phyloP scores from a whole-genome alignment of 1,140 invertebrate genomes.

The Phymorhynchus buccinoides region DNA sequence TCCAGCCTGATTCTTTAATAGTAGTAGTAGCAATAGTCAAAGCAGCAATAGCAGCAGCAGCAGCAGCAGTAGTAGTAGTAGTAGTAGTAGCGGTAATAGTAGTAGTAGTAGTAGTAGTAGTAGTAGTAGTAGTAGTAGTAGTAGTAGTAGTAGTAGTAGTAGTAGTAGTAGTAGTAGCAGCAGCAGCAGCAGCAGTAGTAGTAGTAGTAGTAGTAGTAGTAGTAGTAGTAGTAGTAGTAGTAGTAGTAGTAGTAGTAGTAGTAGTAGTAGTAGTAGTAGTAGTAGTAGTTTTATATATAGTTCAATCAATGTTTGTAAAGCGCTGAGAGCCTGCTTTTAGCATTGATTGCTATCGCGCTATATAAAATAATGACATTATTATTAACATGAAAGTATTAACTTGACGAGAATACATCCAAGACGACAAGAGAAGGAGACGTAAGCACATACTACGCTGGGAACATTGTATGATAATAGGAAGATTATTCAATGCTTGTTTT shows the following conservation, averaged over 20 bases:
- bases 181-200: neutral
- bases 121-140: neutral
- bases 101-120: neutral
- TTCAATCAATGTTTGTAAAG: too few species aligned
- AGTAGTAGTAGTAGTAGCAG: neutral
- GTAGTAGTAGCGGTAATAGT: neutral
- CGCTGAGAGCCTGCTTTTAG: too few species aligned
- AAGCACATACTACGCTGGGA: too few species aligned
- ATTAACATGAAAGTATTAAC: neutral
- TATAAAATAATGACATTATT: neutral
- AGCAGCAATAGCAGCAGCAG: neutral
- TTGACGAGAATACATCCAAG: neutral
- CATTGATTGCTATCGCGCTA: too few species aligned
- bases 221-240: neutral
- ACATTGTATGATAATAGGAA: too few species aligned
- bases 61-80: neutral
- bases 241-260: too few species aligned
- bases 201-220: conserved; percentile 3
- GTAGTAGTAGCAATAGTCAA: neutral
- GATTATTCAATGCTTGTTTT: too few species aligned
- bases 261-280: too few species aligned
- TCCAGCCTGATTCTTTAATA: too few species aligned
- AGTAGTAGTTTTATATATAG: too few species aligned
- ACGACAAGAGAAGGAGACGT: too few species aligned
- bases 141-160: too few species aligned